Conservation (phyloP, 2,797 vertebrate genomes). For the Takifugu ocellatus region DNA sequence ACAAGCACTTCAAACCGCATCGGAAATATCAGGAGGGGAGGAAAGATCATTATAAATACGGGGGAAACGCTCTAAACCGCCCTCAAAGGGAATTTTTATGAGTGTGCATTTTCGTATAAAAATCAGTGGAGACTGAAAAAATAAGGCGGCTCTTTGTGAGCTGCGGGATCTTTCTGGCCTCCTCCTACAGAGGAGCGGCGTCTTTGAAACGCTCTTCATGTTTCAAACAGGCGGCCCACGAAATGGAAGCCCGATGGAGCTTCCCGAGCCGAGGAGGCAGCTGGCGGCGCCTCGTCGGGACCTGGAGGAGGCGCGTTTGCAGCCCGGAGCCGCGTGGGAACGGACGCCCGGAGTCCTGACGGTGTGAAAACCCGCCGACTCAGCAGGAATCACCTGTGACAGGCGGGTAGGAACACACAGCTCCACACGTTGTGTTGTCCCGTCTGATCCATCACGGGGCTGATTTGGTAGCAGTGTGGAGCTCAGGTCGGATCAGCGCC, state of each 20-base stretch:
- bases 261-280: conserved; percentile 18
- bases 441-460: conserved; percentile 43
- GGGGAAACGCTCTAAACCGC: conserved; percentile 62
- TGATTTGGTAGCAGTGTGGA: conserved; percentile 25
- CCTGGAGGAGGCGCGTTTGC: conserved; percentile 57
- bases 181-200: conserved; percentile 45
- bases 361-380: conserved; percentile 31
- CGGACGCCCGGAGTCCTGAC: conserved; percentile 12
- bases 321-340: conserved; percentile 26
- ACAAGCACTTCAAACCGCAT: conserved; percentile 67
- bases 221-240: conserved; percentile 61
- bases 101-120: conserved; percentile 62
- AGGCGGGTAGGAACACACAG: conserved; percentile 17
- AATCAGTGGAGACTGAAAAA: conserved; percentile 51
- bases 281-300: conserved; percentile 41
- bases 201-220: conserved; percentile 61
- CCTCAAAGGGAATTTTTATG: conserved; percentile 74
- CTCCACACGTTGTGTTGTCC: conserved; percentile 31
- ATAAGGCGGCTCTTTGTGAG: conserved; percentile 59
- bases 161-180: conserved; percentile 28
- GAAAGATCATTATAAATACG: conserved; percentile 69
- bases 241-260: conserved; percentile 51
- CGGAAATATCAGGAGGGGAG: conserved; percentile 36
- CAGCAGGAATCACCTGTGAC: conserved; percentile 47
- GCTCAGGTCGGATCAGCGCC: conserved; percentile 35